Conservation (phyloP, 1,140 invertebrate genomes). For the Penaeus indicus region DNA sequence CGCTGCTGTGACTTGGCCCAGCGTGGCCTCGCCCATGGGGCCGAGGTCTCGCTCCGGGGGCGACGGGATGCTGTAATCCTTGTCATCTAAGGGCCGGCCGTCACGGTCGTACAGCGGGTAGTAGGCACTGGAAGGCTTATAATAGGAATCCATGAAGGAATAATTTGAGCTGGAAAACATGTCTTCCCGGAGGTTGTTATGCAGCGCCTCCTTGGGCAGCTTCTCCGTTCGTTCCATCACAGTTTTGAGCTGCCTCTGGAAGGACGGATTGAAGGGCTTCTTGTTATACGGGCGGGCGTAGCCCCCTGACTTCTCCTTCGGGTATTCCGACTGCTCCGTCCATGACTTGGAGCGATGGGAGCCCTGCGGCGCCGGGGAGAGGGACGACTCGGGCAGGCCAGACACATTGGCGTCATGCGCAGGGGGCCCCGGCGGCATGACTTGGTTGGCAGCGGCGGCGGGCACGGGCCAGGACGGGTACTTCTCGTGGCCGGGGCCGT, state of each 20-base stretch:
- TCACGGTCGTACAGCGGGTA: constrained; percentile 75
- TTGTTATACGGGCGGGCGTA: constrained; percentile 81
- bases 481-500: constrained; percentile 82
- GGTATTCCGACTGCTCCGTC: constrained; percentile 82
- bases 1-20: constrained; percentile 64
- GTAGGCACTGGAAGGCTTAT: constrained; percentile 45
- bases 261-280: constrained; percentile 75
- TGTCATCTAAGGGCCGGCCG: constrained; percentile 77
- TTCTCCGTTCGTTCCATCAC: constrained; percentile 83
- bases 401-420: constrained; percentile 54
- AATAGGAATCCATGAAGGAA: constrained; percentile 64
- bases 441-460: constrained; percentile 70
- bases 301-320: constrained; percentile 78
- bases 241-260: constrained; percentile 80
- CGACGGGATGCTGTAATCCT: constrained; percentile 81
- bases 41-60: constrained; percentile 79
- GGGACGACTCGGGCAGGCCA: constrained; percentile 38
- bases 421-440: constrained; percentile 71
- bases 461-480: constrained; percentile 84
- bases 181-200: constrained; percentile 67
- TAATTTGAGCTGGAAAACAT: constrained; percentile 71
- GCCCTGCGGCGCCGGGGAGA: constrained; percentile 65
- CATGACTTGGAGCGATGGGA: constrained; percentile 78
- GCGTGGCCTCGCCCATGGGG: constrained; percentile 56
- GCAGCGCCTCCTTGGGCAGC: constrained; percentile 75